Evolutionary conservation across 2,888 invertebrate genomes (phyloP), one percentile per base, ranked within the genome.

Genomic region (Lordiphosa andalusiaca): DNA sequence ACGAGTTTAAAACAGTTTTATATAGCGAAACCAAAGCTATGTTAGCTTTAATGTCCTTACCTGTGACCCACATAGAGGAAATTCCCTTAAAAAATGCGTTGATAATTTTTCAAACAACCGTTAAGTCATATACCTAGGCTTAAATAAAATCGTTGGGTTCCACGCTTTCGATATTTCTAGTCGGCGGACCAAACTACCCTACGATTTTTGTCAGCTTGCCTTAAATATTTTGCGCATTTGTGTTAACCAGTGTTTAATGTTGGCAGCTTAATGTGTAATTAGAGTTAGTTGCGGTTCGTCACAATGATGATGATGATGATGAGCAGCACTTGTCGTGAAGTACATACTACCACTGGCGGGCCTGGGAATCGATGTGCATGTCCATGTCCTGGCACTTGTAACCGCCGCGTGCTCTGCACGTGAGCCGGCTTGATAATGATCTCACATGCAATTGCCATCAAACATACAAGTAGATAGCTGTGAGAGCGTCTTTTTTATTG

Each of bases 371-470:
- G 42, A 56, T 52, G 67, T 51, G 49, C 49, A 50, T 56, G 44
- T 19, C 51, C 25, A 42, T 35, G 57, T 67, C 68, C 67, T 65
- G 39, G 70, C 84, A 86, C 87, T 86, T 86, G 87, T 75, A 59
- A 4, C 6, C 51, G 86, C 70, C 86, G 87, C 86, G 86, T 86
- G 87, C 48, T 67, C 55, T 71, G 73, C 87, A 87, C 87, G 87
- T 86, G 85, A 71, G 55, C 38, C 25, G 21, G 21, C 16, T 42
- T 44, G 73, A 77, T 82, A 70, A 66, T 54, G 64, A 78, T 76
- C 69, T 55, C 62, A 51, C 59, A 73, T 68, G 64, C 80, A 78
- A 57, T 68, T 44, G 67, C 50, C 51, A 19, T 23, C 25, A 36
- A 44, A 36, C 36, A 37, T n/a, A 42, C 48, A 36, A 23, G 19